Base-by-base conservation (phyloP, 1,140 invertebrate genomes). In the Ostrea denselamellosa region DNA sequence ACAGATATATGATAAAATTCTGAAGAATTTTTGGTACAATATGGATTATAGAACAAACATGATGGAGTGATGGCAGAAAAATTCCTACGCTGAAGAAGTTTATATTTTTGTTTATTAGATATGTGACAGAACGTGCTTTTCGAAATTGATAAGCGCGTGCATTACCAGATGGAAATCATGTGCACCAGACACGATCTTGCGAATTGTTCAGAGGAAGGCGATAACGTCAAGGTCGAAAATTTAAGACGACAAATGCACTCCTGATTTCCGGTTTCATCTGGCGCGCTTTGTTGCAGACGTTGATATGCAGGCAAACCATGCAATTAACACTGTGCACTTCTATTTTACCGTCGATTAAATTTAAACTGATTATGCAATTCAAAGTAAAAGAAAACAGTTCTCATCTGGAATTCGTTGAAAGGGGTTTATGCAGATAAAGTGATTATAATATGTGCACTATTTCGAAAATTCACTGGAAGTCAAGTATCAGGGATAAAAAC, bases 251-350 rank as follows among this genome's bases (percentile, higher is more conserved):
- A 25, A 77, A 28, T 77, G 68, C 22, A 25, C 34, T 77, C 68
- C 28, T 9, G 10, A 77, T 77, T 77, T 77, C 68, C 68, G 68
- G 68, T 77, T 25, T 77, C 25, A 22, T 22, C 14, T 34, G 17
- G 68, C 68, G 25, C 25, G 68, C 68, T 77, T 77, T 77, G 68
- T 77, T 77, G 68, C 68, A 77, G 68, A 77, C 68, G 68, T 28
- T 25, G 25, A 62, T 4, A 62, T 62, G 28, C 3, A 77, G 68
- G 5, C 22, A 14, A 28, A 28, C 12, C 68, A 77, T 77, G 68
- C 28, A 77, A 77, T 77, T 77, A 77, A 77, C 68, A 14, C 68
- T 10, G 25, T 44, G 34, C 34, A 44, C 34, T 44, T 44, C 68
- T 14, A 77, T 62, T 62, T 62, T 17, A 19, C 56, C 56, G 56